Evolutionary conservation across 2,113 vertebrate genomes (phyloP).

Genomic region (Aplodontia rufa): DNA sequence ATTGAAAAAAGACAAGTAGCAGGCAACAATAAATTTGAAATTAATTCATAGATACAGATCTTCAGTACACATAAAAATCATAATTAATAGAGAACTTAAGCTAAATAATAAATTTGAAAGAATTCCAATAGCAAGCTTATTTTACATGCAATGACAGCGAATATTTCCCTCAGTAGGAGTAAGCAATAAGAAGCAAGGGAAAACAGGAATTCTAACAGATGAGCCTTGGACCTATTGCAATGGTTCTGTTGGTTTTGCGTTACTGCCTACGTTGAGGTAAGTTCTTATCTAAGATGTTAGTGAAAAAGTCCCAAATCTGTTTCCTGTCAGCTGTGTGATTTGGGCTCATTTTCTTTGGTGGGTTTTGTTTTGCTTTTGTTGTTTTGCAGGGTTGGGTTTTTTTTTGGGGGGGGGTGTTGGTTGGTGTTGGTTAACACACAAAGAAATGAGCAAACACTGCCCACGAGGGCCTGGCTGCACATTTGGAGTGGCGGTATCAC

Average conservation of each 20-base stretch:
- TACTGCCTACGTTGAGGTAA: background rate
- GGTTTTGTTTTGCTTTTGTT: background rate
- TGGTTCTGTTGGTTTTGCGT: background rate
- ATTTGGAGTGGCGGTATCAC: background rate
- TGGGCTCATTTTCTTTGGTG: background rate
- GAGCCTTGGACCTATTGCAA: background rate
- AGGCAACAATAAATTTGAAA: background rate
- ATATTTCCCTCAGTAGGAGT: background rate
- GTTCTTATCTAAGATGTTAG: background rate
- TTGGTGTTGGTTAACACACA: background rate
- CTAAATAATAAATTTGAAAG: background rate
- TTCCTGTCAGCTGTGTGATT: background rate
- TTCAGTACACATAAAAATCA: background rate
- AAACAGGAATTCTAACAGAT: background rate
- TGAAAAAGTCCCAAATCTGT: background rate
- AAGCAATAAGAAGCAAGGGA: background rate
- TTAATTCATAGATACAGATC: background rate
- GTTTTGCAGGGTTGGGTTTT: too few species aligned
- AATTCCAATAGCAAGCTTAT: background rate
- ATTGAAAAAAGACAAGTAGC: background rate
- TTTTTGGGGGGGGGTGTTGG: too few species aligned
- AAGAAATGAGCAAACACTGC: background rate
- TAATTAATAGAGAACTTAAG: conserved; percentile 15
- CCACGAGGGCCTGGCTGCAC: too few species aligned
- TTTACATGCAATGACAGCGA: background rate